Percentiles rank a stretch among this genome's conserved stretches.
Conservation (phyloP, 2,113 vertebrate species). For the Psettodes erumei region DNA sequence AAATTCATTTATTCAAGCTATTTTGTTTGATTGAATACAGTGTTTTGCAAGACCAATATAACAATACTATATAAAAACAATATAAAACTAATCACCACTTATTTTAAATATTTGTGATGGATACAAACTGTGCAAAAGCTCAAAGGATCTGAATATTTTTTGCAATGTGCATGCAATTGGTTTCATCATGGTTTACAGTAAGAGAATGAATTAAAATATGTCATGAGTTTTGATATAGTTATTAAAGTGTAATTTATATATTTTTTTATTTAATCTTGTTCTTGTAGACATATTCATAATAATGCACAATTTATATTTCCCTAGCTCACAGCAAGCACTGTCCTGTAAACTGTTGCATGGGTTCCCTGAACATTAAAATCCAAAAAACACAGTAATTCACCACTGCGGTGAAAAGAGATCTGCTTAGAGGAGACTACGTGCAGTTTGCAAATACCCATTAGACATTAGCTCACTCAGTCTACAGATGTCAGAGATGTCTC, state of each 20-base stretch:
- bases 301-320: neutral
- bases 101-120: neutral
- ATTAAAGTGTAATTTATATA: neutral
- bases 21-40: neutral
- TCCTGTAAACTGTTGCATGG: neutral
- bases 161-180: neutral
- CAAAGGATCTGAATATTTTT: neutral
- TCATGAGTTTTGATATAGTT: neutral
- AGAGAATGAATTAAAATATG: too few species aligned
- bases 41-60: neutral
- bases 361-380: conserved; percentile 8
- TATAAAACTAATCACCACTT: neutral
- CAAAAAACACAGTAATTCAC: conserved; percentile 26
- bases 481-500: conserved; percentile 11
- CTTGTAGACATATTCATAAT: neutral
- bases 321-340: neutral
- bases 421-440: conserved; percentile 9
- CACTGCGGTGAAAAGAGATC: neutral
- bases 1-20: neutral
- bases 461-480: conserved; percentile 33
- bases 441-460: conserved; percentile 30
- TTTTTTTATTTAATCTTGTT: neutral
- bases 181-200: neutral
- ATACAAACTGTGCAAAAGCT: neutral
- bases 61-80: too few species aligned